A percentile compares a stretch with the other conserved stretches of the same genome.
Conservation (phyloP, 2,797 vertebrate species). For the Helarctos malayanus region DNA sequence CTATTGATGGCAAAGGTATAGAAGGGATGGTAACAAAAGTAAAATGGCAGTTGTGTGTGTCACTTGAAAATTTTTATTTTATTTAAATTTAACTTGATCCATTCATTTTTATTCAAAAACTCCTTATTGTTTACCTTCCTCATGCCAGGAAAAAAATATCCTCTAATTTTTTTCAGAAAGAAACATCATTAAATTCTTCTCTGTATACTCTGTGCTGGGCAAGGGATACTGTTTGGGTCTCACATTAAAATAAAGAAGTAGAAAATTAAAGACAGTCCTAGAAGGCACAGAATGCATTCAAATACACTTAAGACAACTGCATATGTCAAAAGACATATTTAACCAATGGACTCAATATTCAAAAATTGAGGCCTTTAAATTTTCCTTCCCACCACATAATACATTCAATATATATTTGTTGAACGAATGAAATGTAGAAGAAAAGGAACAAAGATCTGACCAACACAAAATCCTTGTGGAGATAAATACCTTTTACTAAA, state of each 20-base stretch:
- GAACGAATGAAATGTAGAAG: conserved; percentile 4
- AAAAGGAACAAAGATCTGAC: neutral
- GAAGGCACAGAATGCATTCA: neutral
- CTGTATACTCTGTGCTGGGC: neutral
- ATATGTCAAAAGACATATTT: neutral
- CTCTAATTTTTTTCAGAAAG: neutral
- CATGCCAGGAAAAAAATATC: conserved; percentile 12
- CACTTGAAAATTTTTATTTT: neutral
- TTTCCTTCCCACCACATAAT: neutral
- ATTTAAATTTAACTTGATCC: neutral
- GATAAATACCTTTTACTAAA: neutral
- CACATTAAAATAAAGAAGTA: neutral
- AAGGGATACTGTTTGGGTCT: neutral
- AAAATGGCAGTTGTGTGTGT: neutral
- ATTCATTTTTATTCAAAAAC: neutral
- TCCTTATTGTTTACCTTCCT: neutral
- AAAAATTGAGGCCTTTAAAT: neutral
- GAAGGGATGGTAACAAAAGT: neutral
- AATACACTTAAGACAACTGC: neutral
- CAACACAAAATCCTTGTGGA: neutral
- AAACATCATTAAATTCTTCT: neutral
- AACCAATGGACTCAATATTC: neutral
- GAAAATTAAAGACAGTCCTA: neutral
- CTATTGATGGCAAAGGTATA: neutral
- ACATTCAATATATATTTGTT: neutral